These are phyloP conservation scores for Premnoplex brunnescens DNA, from an alignment of 2,797 vertebrate genomes.

Conservation along the genomic window DNA sequence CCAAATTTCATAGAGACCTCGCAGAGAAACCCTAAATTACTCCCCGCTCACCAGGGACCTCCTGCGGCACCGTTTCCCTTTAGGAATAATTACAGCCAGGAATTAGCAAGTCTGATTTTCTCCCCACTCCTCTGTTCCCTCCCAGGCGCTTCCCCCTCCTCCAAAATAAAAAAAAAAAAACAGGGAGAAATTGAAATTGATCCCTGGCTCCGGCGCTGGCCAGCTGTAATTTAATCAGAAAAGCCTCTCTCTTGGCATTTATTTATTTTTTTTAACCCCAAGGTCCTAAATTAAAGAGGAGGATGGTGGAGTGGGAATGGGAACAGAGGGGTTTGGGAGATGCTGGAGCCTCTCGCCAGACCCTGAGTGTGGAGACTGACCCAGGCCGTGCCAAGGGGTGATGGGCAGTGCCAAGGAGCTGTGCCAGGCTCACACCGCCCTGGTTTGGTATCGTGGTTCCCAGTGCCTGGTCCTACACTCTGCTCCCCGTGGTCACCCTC, in stretches of 20 bases:
- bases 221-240: slow-evolving; percentile 52
- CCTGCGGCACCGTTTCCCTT: background rate
- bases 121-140: background rate
- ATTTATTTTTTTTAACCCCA: background rate
- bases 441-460: too few species aligned
- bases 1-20: slow-evolving; percentile 5
- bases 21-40: background rate
- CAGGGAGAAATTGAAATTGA: slow-evolving; percentile 61
- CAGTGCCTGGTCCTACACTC: background rate
- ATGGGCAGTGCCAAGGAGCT: rapidly evolving
- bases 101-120: slow-evolving; percentile 62
- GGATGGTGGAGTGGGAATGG: rapidly evolving
- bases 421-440: rapidly evolving
- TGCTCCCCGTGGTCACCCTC: background rate
- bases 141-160: rapidly evolving
- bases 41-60: background rate
- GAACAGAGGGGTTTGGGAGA: rapidly evolving
- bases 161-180: background rate
- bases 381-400: rapidly evolving
- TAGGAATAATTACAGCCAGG: background rate
- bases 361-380: rapidly evolving
- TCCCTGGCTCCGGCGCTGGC: background rate
- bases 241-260: background rate
- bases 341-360: background rate
- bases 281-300: background rate